phyloP scores from a whole-genome alignment of 2,888 invertebrate genomes.

The Tortrix viridana region DNA sequence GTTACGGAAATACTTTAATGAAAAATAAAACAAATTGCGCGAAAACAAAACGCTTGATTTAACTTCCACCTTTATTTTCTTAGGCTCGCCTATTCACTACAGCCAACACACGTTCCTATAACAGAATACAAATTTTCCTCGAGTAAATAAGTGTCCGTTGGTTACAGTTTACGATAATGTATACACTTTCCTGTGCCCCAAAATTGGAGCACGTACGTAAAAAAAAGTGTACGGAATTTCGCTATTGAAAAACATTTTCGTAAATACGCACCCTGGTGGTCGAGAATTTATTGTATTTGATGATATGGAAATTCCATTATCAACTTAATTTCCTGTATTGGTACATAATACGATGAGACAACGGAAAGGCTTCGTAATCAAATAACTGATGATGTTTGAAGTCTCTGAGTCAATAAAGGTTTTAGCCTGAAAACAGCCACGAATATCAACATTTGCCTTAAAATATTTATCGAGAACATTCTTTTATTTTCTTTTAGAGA shows the following conservation, averaged over 20 bases:
- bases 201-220: slow-evolving; percentile 48
- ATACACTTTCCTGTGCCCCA: slow-evolving; percentile 29
- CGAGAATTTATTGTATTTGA: slow-evolving; percentile 36
- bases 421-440: background rate
- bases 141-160: slow-evolving; percentile 45
- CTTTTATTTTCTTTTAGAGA: too few species aligned
- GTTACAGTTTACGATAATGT: slow-evolving; percentile 45
- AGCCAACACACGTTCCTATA: slow-evolving; percentile 35
- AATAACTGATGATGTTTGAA: slow-evolving; percentile 17
- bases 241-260: slow-evolving; percentile 55
- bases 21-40: background rate
- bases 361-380: slow-evolving; percentile 27
- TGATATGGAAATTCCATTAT: slow-evolving; percentile 39
- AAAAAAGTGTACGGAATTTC: slow-evolving; percentile 49
- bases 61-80: slow-evolving; percentile 16
- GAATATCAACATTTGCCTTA: background rate
- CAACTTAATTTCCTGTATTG: slow-evolving; percentile 37
- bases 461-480: too few species aligned
- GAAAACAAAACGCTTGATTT: slow-evolving; percentile 21
- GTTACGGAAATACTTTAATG: background rate
- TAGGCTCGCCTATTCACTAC: slow-evolving; percentile 19
- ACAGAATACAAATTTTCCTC: slow-evolving; percentile 41
- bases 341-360: slow-evolving; percentile 27
- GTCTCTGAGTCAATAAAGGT: slow-evolving; percentile 3
- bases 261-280: slow-evolving; percentile 38